Conservation (phyloP, 2,797 vertebrate species). For the Phataginus tricuspis region DNA sequence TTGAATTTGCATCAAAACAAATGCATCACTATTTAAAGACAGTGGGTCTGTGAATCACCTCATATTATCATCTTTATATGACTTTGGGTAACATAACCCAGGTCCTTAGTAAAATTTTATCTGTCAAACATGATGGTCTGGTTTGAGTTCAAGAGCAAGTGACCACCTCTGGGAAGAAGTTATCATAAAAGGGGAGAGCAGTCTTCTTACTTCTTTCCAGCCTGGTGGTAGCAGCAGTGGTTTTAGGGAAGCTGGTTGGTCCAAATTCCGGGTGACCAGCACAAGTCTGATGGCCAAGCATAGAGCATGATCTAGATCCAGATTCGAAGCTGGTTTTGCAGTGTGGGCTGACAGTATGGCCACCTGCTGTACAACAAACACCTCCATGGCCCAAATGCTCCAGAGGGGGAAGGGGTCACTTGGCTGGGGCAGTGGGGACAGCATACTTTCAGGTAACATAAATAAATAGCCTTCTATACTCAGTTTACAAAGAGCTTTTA, state of each 20-base stretch:
- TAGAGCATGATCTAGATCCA: neutral
- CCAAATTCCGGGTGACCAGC: neutral
- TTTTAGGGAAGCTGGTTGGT: neutral
- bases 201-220: neutral
- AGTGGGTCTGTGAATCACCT: neutral
- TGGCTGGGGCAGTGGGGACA: neutral
- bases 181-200: neutral
- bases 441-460: neutral
- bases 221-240: neutral
- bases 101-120: neutral
- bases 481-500: neutral
- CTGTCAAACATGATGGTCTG: neutral
- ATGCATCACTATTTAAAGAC: neutral
- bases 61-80: neutral
- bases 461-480: neutral
- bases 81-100: neutral
- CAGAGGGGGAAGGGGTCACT: neutral
- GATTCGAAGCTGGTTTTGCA: neutral
- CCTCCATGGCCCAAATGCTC: neutral
- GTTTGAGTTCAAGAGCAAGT: neutral
- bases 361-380: neutral
- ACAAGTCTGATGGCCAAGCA: neutral
- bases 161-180: neutral
- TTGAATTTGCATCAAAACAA: slow-evolving; percentile 14
- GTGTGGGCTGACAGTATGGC: neutral